A percentile compares a stretch with the other conserved stretches of the same genome.
Evolutionary conservation across 2,797 vertebrate species (phyloP).

Genomic region (Xenopus petersii): DNA sequence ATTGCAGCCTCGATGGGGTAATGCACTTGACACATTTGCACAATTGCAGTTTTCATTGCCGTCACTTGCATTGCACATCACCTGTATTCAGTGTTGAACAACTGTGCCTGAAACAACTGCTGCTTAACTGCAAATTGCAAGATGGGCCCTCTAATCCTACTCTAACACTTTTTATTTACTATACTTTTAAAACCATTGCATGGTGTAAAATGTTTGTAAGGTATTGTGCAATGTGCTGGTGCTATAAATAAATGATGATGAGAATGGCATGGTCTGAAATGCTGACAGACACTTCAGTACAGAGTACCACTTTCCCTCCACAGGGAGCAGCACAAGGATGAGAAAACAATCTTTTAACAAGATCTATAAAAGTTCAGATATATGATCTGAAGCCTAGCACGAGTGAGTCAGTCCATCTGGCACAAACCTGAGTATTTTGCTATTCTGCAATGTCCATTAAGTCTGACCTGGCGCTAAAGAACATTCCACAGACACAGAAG

Average conservation of each 20-base stretch:
- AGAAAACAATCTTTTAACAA: constrained; percentile 25
- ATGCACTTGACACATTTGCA: too few relatives aligned
- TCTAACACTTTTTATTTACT: too few relatives aligned
- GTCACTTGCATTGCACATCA: too few relatives aligned
- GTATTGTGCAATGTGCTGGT: too few relatives aligned
- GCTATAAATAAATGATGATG: neutral
- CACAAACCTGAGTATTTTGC: constrained; percentile 16
- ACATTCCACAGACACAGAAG: constrained; percentile 20
- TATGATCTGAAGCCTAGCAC: constrained; percentile 9
- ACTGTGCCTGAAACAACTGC: too few relatives aligned
- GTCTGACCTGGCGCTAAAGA: constrained; percentile 7
- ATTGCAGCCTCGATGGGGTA: too few relatives aligned
- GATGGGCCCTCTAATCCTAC: too few relatives aligned
- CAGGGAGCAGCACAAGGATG: neutral
- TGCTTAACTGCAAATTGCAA: too few relatives aligned
- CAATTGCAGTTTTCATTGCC: too few relatives aligned
- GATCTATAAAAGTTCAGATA: constrained; percentile 13
- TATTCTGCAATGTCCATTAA: constrained; percentile 30
- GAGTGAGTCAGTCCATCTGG: constrained; percentile 23
- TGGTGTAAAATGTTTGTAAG: too few relatives aligned
- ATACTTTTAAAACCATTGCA: too few relatives aligned
- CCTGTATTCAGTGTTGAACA: too few relatives aligned
- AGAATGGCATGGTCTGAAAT: neutral
- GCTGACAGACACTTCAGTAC: neutral
- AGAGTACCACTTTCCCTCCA: neutral